Evolutionary conservation across 2,797 vertebrate species (phyloP).

Genomic region (Helicolenus hilgendorfi): DNA sequence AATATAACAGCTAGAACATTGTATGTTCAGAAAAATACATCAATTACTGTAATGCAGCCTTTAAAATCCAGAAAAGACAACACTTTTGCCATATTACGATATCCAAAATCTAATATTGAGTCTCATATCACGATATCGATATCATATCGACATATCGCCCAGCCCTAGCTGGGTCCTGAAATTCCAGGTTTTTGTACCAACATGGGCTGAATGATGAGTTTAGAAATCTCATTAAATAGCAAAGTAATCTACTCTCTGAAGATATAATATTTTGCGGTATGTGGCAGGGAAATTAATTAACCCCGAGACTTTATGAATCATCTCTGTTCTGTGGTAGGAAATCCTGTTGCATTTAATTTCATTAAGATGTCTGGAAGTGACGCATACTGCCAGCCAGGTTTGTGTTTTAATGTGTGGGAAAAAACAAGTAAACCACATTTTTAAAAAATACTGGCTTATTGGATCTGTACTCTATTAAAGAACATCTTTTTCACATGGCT

Average conservation of each 20-base stretch:
- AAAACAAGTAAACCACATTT: neutral
- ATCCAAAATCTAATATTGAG: too few species aligned
- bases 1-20: too few species aligned
- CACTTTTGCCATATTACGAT: too few species aligned
- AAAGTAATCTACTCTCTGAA: constrained; percentile 11
- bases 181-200: neutral
- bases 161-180: neutral
- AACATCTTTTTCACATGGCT: neutral
- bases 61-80: too few species aligned
- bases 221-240: constrained; percentile 21
- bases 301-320: neutral
- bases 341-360: neutral
- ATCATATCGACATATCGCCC: fast-evolving
- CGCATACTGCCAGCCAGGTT: too few species aligned
- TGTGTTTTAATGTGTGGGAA: neutral
- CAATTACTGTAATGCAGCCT: too few species aligned
- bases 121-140: too few species aligned
- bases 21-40: too few species aligned
- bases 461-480: neutral
- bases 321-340: neutral
- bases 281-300: constrained; percentile 12
- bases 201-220: neutral
- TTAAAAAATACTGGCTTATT: neutral
- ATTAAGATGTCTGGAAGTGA: constrained; percentile 11
- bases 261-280: neutral